A percentile compares a stretch with the other conserved stretches of the same genome.
Evolutionary conservation across 2,888 invertebrate species (phyloP).

Genomic region (Lycaena phlaeas): DNA sequence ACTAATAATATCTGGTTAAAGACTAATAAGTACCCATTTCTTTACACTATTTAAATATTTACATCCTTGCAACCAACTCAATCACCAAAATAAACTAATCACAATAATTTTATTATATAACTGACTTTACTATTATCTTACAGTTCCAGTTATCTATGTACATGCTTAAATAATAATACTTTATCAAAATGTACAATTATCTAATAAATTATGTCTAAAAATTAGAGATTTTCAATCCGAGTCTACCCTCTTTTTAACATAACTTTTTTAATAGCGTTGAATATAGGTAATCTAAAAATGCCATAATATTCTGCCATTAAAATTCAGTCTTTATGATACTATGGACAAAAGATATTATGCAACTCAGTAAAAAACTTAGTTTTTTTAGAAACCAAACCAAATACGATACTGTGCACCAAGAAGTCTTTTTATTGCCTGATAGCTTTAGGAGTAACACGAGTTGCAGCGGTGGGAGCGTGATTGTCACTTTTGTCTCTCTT

Average conservation of each 20-base stretch:
- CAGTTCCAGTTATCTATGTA: background rate
- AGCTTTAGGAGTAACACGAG: background rate
- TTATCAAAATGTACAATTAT: constrained; percentile 7
- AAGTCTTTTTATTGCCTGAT: too few relatives aligned
- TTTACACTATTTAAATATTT: constrained; percentile 20
- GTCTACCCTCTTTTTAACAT: background rate
- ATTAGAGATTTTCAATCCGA: too few relatives aligned
- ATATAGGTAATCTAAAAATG: too few relatives aligned
- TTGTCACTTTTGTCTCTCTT: background rate
- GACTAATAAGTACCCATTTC: constrained; percentile 26
- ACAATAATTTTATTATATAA: background rate
- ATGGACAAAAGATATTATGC: too few relatives aligned
- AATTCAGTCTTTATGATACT: background rate
- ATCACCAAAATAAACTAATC: constrained; percentile 4
- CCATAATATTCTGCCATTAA: background rate
- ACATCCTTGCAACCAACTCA: constrained; percentile 24
- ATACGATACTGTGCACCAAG: too few relatives aligned
- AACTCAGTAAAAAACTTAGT: too few relatives aligned
- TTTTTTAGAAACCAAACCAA: too few relatives aligned
- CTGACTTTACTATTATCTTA: background rate
- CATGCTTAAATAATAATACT: constrained; percentile 16
- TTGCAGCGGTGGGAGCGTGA: background rate
- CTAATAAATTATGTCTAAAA: background rate
- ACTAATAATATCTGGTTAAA: background rate
- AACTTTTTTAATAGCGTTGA: too few relatives aligned